These are phyloP conservation scores for Eleutherodactylus coqui DNA, from an alignment of 2,797 vertebrate species.

Conservation along the genomic window DNA sequence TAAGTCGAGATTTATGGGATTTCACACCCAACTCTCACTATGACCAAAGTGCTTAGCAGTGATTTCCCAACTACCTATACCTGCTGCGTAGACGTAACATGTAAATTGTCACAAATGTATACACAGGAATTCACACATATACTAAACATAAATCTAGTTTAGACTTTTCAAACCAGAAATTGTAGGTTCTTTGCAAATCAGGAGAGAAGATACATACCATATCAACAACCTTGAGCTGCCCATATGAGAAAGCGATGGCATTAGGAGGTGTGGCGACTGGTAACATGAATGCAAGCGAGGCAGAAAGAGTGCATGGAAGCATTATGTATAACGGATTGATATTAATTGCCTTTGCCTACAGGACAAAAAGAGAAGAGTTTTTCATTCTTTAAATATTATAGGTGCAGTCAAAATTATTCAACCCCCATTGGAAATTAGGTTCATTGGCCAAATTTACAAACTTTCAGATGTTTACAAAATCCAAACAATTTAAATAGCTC, in stretches of 20 bases:
- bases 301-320: constrained; percentile 87
- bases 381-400: neutral
- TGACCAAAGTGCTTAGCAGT: too few relatives aligned
- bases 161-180: neutral
- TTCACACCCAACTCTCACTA: neutral
- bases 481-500: too few relatives aligned
- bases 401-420: too few relatives aligned
- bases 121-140: neutral
- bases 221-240: constrained; percentile 86
- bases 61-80: neutral
- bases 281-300: constrained; percentile 94
- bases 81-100: neutral
- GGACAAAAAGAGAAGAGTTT: constrained; percentile 21
- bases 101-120: neutral
- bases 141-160: neutral
- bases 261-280: constrained; percentile 95
- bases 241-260: constrained; percentile 92
- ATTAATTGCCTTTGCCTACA: constrained; percentile 81
- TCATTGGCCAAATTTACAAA: too few relatives aligned
- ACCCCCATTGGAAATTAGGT: too few relatives aligned
- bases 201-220: constrained; percentile 83
- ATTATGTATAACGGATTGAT: constrained; percentile 91
- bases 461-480: too few relatives aligned
- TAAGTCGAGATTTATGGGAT: too few relatives aligned
- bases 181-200: neutral